These are phyloP conservation scores for Noctua janthina DNA, from an alignment of 2,888 invertebrate genomes.

Conservation along the genomic window DNA sequence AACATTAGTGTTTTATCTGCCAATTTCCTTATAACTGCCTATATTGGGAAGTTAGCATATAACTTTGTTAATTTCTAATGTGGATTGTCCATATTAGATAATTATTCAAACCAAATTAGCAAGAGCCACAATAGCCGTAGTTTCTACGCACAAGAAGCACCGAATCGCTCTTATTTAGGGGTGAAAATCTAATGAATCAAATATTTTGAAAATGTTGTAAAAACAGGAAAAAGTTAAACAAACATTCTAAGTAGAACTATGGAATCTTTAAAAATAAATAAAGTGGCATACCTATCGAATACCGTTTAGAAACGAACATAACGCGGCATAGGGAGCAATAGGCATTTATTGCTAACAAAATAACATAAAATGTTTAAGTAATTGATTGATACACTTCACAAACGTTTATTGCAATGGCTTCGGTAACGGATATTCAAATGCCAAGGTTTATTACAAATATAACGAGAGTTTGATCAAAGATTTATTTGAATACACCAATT, in stretches of 20 bases:
- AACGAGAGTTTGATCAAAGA: constrained; percentile 58
- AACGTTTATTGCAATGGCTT: constrained; percentile 70
- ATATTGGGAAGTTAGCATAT: constrained; percentile 12
- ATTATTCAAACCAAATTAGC: neutral
- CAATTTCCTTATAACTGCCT: constrained; percentile 19
- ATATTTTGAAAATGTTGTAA: neutral
- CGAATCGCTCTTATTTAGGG: neutral
- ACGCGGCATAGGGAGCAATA: constrained; percentile 30
- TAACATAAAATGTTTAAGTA: constrained; percentile 46
- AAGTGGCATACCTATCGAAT: constrained; percentile 27
- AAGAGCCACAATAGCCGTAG: neutral
- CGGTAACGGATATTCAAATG: constrained; percentile 79
- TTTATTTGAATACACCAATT: constrained; percentile 55
- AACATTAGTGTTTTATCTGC: constrained; percentile 34
- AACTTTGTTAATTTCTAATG: constrained; percentile 17
- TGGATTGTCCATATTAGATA: constrained; percentile 1
- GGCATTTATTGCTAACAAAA: constrained; percentile 48
- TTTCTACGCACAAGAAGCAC: neutral
- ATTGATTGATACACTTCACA: constrained; percentile 76
- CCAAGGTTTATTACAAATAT: constrained; percentile 78
- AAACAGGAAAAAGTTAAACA: neutral
- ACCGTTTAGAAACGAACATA: constrained; percentile 27
- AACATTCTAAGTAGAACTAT: neutral
- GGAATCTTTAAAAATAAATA: neutral
- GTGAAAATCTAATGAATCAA: neutral